Evolutionary conservation across 2,113 vertebrate species (phyloP).

Genomic region (Notarius quadriscutis): DNA sequence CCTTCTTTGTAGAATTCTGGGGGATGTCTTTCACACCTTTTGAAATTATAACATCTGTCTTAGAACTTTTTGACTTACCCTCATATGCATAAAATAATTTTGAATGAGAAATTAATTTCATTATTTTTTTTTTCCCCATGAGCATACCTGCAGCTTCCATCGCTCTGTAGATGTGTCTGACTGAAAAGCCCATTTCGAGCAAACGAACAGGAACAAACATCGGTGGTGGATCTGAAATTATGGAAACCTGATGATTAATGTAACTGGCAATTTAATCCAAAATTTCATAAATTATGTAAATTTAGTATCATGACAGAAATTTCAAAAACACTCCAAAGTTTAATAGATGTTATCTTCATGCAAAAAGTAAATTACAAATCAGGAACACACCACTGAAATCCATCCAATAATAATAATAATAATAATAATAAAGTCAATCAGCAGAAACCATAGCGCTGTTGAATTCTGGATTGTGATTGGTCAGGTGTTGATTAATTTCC

Average conservation of each 20-base stretch:
- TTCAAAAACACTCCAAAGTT: too few relatives aligned
- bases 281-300: background rate
- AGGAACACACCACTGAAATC: background rate
- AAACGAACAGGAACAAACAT: constrained; percentile 79
- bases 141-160: constrained; percentile 80
- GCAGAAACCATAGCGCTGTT: background rate
- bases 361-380: background rate
- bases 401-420: background rate
- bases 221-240: constrained; percentile 71
- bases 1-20: too few relatives aligned
- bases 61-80: too few relatives aligned
- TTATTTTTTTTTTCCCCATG: too few relatives aligned
- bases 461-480: background rate
- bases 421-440: background rate
- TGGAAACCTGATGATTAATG: constrained; percentile 17
- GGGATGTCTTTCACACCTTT: too few relatives aligned
- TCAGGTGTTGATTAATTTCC: background rate
- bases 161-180: constrained; percentile 80
- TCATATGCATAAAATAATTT: too few relatives aligned
- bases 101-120: too few relatives aligned
- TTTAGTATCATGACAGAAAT: too few relatives aligned
- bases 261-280: background rate
- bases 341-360: background rate
- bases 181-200: constrained; percentile 82
- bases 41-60: too few relatives aligned